Conservation (phyloP, 2,113 vertebrate genomes). For the Bufo bufo region DNA sequence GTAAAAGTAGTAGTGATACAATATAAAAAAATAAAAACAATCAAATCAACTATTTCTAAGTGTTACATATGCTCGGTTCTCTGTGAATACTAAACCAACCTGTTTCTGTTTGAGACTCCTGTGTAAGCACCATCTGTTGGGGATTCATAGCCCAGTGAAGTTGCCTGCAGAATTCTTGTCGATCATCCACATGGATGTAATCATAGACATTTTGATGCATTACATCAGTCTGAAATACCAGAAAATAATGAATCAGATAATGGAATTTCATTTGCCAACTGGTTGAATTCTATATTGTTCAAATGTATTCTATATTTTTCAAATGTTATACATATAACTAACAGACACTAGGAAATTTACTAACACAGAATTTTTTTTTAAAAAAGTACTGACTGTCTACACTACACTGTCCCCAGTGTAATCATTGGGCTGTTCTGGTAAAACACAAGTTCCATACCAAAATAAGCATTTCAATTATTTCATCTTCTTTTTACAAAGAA, state of each 20-base stretch:
- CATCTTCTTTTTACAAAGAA: neutral
- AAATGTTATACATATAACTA: no score
- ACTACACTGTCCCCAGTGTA: no score
- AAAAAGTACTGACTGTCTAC: no score
- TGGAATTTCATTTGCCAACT: neutral
- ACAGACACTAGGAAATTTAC: neutral
- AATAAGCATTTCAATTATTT: no score
- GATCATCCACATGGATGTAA: slow-evolving; percentile 97
- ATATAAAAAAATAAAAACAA: neutral
- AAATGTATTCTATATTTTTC: neutral
- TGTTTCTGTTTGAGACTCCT: slow-evolving; percentile 72
- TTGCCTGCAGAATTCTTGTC: slow-evolving; percentile 91
- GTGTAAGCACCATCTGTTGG: slow-evolving; percentile 72
- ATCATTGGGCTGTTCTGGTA: no score
- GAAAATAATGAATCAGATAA: slow-evolving; percentile 14
- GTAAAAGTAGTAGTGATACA: no score
- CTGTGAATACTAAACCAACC: slow-evolving; percentile 70
- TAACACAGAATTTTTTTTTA: no score
- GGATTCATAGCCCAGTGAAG: slow-evolving; percentile 99
- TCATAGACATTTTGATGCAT: slow-evolving; percentile 97
- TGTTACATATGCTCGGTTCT: neutral
- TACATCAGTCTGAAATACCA: slow-evolving; percentile 87
- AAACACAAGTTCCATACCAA: no score
- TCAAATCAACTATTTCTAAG: neutral
- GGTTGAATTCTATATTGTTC: neutral